Conservation (phyloP, 2,113 vertebrate species). For the Pagrus major region DNA sequence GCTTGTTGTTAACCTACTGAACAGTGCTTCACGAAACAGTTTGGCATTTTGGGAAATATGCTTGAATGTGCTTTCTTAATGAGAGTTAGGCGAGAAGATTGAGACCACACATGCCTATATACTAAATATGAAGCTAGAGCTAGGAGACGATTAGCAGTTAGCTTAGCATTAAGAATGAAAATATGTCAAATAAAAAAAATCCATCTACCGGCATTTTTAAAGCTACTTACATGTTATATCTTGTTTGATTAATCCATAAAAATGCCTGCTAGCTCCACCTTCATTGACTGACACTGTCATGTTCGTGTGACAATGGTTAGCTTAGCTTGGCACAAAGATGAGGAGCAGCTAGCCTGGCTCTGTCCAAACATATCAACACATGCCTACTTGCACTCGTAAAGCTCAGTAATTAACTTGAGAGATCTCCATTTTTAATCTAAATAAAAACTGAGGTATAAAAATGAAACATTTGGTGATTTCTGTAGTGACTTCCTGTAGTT, state of each 20-base stretch:
- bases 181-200: neutral
- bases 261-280: neutral
- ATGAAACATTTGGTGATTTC: neutral
- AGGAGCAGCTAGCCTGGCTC: neutral
- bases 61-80: neutral
- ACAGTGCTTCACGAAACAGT: neutral
- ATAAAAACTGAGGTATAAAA: too few species aligned
- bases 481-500: too few species aligned
- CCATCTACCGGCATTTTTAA: neutral
- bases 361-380: neutral
- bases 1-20: slow-evolving; percentile 13
- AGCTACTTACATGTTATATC: neutral
- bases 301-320: too few species aligned
- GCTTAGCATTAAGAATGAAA: neutral
- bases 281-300: neutral
- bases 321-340: neutral
- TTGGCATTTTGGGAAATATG: neutral
- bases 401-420: neutral
- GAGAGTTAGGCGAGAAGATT: neutral
- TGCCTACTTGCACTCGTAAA: neutral
- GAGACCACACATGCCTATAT: neutral
- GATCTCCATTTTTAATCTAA: neutral
- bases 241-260: neutral
- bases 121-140: neutral
- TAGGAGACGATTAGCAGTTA: neutral